Percentiles rank a stretch among this genome's conserved stretches.
phyloP scores from a whole-genome alignment of 2,113 vertebrate species.

The Amphiprion percula region DNA sequence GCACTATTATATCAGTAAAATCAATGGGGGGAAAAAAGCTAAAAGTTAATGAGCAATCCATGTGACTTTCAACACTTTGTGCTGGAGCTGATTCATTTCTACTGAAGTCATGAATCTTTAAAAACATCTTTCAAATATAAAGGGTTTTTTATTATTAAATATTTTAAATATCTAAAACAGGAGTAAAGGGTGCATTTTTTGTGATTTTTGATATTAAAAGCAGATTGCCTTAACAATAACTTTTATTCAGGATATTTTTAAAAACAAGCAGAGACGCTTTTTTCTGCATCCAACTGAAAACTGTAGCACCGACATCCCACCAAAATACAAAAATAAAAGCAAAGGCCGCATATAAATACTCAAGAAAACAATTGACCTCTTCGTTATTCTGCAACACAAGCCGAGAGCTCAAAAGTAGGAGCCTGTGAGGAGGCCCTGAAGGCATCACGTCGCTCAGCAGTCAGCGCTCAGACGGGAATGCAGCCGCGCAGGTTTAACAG shows the following conservation, averaged over 20 bases:
- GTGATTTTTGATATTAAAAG: too few species aligned
- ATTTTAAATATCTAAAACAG: neutral
- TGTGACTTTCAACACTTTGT: too few species aligned
- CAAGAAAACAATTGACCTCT: neutral
- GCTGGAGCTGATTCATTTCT: neutral
- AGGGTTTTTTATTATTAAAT: too few species aligned
- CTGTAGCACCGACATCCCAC: too few species aligned
- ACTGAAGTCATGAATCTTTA: conserved; percentile 14
- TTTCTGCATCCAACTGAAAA: too few species aligned
- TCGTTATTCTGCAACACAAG: neutral
- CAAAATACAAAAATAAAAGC: neutral
- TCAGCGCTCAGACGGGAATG: conserved; percentile 61
- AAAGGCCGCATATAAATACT: neutral
- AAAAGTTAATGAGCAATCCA: too few species aligned
- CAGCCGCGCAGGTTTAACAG: conserved; percentile 59
- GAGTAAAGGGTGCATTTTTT: neutral
- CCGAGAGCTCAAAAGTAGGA: neutral
- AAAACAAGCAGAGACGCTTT: too few species aligned
- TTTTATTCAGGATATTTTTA: too few species aligned
- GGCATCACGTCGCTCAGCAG: conserved; percentile 49
- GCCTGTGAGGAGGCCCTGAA: conserved; percentile 49
- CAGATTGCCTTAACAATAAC: too few species aligned
- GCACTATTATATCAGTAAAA: too few species aligned
- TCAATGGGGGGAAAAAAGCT: too few species aligned
- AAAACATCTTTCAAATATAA: neutral